Percentiles rank a stretch among this genome's conserved stretches.
These are phyloP conservation scores for Aphyosemion australe DNA, from an alignment of 2,113 vertebrate genomes.

Conservation along the genomic window DNA sequence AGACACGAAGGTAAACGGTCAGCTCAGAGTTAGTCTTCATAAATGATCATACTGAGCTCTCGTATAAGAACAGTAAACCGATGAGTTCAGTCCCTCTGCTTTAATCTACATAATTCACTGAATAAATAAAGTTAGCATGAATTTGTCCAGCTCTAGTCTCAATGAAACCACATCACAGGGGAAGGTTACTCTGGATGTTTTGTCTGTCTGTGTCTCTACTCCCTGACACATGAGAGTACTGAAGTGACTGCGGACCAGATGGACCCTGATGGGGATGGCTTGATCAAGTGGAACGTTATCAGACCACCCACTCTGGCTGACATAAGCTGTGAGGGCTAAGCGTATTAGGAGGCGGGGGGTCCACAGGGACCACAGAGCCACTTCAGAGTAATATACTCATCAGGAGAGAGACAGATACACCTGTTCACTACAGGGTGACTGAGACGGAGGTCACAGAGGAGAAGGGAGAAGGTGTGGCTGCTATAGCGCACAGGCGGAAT, in stretches of 20 bases:
- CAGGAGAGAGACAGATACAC: constrained; percentile 75
- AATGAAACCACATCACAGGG: constrained; percentile 15
- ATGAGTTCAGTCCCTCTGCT: constrained; percentile 44
- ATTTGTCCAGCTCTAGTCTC: constrained; percentile 25
- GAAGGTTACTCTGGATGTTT: constrained; percentile 34
- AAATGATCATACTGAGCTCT: too few relatives aligned
- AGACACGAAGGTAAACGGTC: too few relatives aligned
- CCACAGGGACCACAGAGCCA: constrained; percentile 62
- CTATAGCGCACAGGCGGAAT: constrained; percentile 22
- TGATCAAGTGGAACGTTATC: constrained; percentile 73
- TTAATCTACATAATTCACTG: constrained; percentile 42
- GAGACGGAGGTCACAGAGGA: constrained; percentile 54
- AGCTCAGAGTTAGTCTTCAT: too few relatives aligned
- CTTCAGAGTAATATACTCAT: constrained; percentile 78
- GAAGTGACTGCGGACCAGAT: constrained; percentile 68
- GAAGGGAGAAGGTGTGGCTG: constrained; percentile 31
- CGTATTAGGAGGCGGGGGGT: constrained; percentile 73
- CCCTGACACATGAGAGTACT: constrained; percentile 58
- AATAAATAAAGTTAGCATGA: constrained; percentile 7
- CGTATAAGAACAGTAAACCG: constrained; percentile 22
- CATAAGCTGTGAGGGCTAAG: constrained; percentile 73
- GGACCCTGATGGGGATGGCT: constrained; percentile 70
- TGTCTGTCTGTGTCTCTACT: constrained; percentile 42
- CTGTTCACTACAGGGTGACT: constrained; percentile 70
- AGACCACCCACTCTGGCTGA: constrained; percentile 74